Evolutionary conservation across 2,113 vertebrate genomes (phyloP).

Genomic region (Typhlomys cinereus): DNA sequence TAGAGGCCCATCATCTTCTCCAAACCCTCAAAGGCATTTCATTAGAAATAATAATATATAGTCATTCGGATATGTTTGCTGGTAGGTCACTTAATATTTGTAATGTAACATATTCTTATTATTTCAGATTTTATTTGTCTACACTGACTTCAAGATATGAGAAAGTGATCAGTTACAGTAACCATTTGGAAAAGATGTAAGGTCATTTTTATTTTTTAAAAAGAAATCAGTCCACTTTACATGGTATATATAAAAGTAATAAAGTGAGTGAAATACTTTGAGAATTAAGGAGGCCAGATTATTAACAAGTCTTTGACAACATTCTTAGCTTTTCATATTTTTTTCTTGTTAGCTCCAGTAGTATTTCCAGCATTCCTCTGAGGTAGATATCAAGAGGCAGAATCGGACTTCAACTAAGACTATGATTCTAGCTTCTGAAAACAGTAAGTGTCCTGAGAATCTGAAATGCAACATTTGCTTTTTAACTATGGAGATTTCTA

Average conservation of each 20-base stretch:
- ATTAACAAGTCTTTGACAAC: background rate
- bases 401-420: background rate
- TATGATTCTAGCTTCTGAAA: background rate
- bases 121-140: background rate
- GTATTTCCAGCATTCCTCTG: background rate
- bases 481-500: background rate
- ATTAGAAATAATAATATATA: background rate
- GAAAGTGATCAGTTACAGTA: background rate
- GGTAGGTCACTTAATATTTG: background rate
- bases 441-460: background rate
- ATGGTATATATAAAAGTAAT: background rate
- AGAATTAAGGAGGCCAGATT: background rate
- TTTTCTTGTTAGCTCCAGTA: background rate
- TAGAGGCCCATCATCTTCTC: background rate
- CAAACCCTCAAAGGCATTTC: background rate
- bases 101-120: background rate
- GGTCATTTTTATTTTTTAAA: background rate
- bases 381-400: background rate
- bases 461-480: background rate
- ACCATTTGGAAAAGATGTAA: background rate
- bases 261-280: background rate
- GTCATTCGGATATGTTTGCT: background rate
- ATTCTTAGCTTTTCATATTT: constrained; percentile 19
- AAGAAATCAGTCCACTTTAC: background rate
- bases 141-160: background rate